These are phyloP conservation scores for Hybognathus amarus DNA, from an alignment of 2,797 vertebrate genomes.

Conservation along the genomic window DNA sequence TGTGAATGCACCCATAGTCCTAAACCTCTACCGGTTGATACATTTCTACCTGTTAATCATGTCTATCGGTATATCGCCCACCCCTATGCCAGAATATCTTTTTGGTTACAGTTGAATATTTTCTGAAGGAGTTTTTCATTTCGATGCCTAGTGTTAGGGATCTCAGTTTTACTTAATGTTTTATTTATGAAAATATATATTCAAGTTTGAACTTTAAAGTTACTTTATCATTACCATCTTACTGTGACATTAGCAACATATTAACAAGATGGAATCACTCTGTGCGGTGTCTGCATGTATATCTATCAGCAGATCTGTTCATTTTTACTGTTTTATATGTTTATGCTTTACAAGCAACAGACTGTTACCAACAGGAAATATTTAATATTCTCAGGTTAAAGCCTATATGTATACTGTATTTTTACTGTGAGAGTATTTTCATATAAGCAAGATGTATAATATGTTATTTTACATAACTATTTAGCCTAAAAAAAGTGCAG, in stretches of 20 bases:
- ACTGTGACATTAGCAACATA: conserved; percentile 13
- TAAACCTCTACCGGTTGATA: too few species aligned
- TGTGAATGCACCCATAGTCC: too few species aligned
- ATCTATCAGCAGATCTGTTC: background rate
- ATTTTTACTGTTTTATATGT: background rate
- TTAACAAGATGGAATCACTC: conserved; percentile 20
- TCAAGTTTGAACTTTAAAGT: conserved; percentile 12
- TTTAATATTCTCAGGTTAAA: background rate
- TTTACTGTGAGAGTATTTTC: background rate
- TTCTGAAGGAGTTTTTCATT: background rate
- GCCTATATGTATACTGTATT: background rate
- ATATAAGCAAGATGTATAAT: background rate
- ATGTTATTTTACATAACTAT: background rate
- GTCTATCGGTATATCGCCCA: background rate
- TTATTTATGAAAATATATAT: conserved; percentile 32
- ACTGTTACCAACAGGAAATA: background rate
- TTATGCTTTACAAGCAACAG: background rate
- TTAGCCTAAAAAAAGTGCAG: background rate
- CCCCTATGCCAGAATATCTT: background rate
- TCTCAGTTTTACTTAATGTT: conserved; percentile 38
- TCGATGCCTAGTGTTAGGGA: background rate
- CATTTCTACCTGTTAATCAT: background rate
- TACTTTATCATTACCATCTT: background rate
- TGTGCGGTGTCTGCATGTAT: background rate
- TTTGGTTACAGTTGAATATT: background rate